Evolutionary conservation across 2,113 vertebrate genomes (phyloP), one percentile per base, ranked within the genome.

Genomic region (Hiodon alosoides): DNA sequence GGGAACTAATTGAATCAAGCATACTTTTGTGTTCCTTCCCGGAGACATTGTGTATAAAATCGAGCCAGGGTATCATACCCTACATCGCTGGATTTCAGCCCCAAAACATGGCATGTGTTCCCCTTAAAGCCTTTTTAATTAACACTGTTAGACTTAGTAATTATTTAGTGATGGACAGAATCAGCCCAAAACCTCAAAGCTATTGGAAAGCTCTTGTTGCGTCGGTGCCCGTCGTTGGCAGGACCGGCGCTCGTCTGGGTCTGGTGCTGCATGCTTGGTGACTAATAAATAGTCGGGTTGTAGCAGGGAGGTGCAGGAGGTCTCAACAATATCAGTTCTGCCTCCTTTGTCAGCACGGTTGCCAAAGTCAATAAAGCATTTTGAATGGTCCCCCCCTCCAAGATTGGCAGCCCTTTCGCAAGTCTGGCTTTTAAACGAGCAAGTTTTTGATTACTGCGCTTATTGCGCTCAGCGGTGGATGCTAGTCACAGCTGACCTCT

Each of bases 331-430:
- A 66, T 66, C 53, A 52, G 62, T 64, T 69, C 50, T 78, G 74
- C 77, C 76, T 65, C 70, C 64, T 78, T 73, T 76, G 75, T 77
- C 72, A 67, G 58, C 67, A 67, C 59, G 58, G 78, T 77, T 79
- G 79, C 78, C 78, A 80, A 67, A 75, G 77, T 79, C 77, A 76
- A 77, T 77, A 79, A 81, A 81, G 76, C 54, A 73, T 67, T 79
- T 80, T 67, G 62, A 61, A 59, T 80, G 58, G 66, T 59, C 75
- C 75, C 68, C 68, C 73, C 73, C 57, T 57, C 72, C 75, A 67
- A 64, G 48, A 70, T 31, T 70, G 67, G 66, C 67, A 61, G 67
- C 67, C 72, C 62, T 58, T 76, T 69, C 46, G 66, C 58, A 16
- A 62, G 48, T 14, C n/a, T 64, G 10, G 16, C 50, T 74, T n/a